Percentiles rank a stretch among this genome's conserved stretches.
Conservation (phyloP, 1,140 invertebrate genomes). For the Propsilocerus akamusi region DNA sequence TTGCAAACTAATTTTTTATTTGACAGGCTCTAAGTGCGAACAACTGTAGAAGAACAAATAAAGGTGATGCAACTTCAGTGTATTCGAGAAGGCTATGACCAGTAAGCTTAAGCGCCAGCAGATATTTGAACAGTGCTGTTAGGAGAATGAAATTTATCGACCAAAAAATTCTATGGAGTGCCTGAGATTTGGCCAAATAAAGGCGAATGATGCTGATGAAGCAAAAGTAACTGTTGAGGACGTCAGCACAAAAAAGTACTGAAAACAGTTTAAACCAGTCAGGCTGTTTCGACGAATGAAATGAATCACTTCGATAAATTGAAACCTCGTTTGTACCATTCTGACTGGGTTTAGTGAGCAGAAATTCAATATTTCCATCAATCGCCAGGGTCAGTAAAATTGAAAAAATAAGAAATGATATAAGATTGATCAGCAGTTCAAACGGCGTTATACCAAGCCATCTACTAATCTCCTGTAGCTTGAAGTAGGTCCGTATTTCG, state of each 20-base stretch:
- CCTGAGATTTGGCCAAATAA: conserved; percentile 56
- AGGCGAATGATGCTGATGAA: conserved; percentile 86
- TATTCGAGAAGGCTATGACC: conserved; percentile 63
- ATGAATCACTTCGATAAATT: not conserved
- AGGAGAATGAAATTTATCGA: conserved; percentile 66
- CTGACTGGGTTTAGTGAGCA: not conserved
- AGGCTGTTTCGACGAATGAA: conserved; percentile 26
- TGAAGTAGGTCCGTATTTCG: conserved; percentile 27
- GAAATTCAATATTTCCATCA: conserved; percentile 28
- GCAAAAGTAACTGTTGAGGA: conserved; percentile 83
- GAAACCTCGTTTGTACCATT: not conserved
- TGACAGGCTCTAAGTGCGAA: conserved; percentile 86
- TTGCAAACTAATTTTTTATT: too few relatives aligned
- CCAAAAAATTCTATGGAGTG: conserved; percentile 64
- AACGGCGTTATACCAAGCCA: conserved; percentile 88
- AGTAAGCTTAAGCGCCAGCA: conserved; percentile 75
- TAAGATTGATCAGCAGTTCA: conserved; percentile 78
- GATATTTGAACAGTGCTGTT: conserved; percentile 81
- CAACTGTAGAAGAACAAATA: conserved; percentile 78
- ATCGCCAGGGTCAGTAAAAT: conserved; percentile 59
- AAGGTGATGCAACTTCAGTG: conserved; percentile 79
- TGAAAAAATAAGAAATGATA: conserved; percentile 67
- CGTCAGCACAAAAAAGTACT: conserved; percentile 79
- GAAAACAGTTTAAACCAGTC: conserved; percentile 76
- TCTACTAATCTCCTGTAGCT: conserved; percentile 69